Evolutionary conservation across 2,797 vertebrate species (phyloP).

Genomic region (Poecilia velifera): DNA sequence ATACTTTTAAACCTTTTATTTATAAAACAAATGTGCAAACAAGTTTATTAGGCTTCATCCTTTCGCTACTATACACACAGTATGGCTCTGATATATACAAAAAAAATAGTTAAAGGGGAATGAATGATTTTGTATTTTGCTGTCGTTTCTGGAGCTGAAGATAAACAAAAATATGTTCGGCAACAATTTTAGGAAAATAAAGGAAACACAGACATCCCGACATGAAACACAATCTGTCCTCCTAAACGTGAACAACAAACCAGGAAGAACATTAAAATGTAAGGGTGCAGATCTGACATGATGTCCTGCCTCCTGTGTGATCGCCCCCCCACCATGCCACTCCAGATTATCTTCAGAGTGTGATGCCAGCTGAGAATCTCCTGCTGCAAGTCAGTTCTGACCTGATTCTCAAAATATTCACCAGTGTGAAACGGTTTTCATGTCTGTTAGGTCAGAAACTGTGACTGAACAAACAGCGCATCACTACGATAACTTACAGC

Average conservation of each 20-base stretch:
- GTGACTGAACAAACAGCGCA: background rate
- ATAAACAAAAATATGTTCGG: background rate
- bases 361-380: background rate
- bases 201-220: background rate
- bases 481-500: background rate
- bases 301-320: background rate
- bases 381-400: background rate
- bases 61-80: background rate
- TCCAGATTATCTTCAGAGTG: slow-evolving; percentile 6
- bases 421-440: background rate
- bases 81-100: background rate
- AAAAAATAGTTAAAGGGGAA: background rate
- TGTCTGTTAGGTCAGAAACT: background rate
- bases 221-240: background rate
- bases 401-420: background rate
- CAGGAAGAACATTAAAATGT: background rate
- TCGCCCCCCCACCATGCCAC: too few species aligned
- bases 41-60: background rate
- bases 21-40: background rate
- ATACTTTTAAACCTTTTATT: background rate
- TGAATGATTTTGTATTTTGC: background rate
- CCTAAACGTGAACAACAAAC: background rate
- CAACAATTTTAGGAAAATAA: background rate
- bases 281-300: background rate
- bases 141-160: background rate